Conservation (phyloP, 2,888 invertebrate genomes). For the Cotesia congregata region DNA sequence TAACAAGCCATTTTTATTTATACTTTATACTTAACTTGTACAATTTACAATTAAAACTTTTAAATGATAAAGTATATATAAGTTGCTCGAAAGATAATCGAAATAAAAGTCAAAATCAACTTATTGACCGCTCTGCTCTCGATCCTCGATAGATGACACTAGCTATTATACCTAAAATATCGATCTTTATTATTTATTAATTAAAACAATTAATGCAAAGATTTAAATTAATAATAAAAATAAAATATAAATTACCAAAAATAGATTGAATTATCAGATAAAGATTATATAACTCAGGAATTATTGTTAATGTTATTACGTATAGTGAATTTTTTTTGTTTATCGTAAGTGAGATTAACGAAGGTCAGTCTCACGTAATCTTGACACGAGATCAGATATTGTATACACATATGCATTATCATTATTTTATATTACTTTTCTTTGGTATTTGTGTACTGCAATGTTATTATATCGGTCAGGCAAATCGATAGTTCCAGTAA, state of each 20-base stretch:
- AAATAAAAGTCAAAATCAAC: background rate
- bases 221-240: too few species aligned
- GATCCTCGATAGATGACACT: conserved; percentile 27
- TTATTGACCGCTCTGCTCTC: background rate
- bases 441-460: conserved; percentile 8
- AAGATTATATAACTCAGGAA: background rate
- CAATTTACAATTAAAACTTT: too few species aligned
- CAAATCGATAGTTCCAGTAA: background rate
- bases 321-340: background rate
- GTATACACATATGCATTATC: background rate
- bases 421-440: conserved; percentile 15
- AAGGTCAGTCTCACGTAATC: conserved; percentile 21
- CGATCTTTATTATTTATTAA: too few species aligned
- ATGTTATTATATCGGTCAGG: background rate
- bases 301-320: background rate
- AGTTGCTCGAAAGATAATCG: background rate
- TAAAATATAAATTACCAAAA: background rate
- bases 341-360: background rate
- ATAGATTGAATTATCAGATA: background rate
- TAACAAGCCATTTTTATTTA: background rate
- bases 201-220: too few species aligned
- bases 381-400: conserved; percentile 6
- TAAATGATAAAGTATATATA: too few species aligned
- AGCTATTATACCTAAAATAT: conserved; percentile 1
- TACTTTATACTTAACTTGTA: background rate